A percentile compares a stretch with the other conserved stretches of the same genome.
phyloP scores from a whole-genome alignment of 2,888 invertebrate species.

The Ormia ochracea region DNA sequence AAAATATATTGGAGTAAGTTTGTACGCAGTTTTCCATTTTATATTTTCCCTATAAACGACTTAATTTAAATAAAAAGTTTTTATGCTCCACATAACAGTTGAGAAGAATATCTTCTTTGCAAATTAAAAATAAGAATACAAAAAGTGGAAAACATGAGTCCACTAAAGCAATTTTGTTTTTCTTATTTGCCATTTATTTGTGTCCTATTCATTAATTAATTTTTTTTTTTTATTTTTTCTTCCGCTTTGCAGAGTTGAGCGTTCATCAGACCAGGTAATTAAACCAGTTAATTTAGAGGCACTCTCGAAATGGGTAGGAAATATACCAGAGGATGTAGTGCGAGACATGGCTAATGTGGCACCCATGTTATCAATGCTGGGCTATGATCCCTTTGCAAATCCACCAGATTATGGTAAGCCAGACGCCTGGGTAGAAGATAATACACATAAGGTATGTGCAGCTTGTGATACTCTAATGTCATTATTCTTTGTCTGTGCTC shows the following conservation, averaged over 20 bases:
- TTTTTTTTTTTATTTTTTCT: conserved; percentile 12
- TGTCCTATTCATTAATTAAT: conserved; percentile 4
- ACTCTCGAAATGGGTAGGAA: conserved; percentile 92
- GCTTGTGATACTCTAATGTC: conserved; percentile 57
- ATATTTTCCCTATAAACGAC: background rate
- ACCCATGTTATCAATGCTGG: conserved; percentile 93
- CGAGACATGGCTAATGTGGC: conserved; percentile 94
- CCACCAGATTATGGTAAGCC: conserved; percentile 95
- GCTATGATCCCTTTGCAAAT: conserved; percentile 97
- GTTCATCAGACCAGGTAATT: conserved; percentile 98
- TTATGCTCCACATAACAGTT: conserved; percentile 37
- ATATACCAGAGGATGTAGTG: conserved; percentile 93
- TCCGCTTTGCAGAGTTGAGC: conserved; percentile 86
- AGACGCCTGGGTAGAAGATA: conserved; percentile 84
- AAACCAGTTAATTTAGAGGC: conserved; percentile 98
- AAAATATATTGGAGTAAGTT: background rate
- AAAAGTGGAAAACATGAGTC: background rate
- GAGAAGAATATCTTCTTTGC: conserved; percentile 23
- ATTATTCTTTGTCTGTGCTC: conserved; percentile 12
- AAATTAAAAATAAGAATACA: background rate
- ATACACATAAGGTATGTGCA: conserved; percentile 78
- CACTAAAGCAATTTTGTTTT: conserved; percentile 45
- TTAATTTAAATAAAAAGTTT: conserved; percentile 27
- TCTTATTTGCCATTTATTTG: background rate
- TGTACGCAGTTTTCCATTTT: background rate